Evolutionary conservation across 2,888 invertebrate species (phyloP), one percentile per base, ranked within the genome.

Genomic region (Ormyrus pomaceus): DNA sequence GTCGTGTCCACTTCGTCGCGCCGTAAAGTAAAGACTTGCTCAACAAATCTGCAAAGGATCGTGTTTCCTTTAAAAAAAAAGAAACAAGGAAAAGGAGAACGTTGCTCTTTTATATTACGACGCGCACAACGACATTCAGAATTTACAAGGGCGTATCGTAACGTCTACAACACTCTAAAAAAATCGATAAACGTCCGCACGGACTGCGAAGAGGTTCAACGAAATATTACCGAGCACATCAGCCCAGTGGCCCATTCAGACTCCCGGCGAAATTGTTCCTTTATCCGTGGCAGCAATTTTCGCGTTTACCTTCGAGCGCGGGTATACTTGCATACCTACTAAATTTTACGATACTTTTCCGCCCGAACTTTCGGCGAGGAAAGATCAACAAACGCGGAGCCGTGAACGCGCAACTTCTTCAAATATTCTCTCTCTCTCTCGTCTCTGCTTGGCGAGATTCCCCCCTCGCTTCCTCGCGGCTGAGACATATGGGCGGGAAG

Each of bases 281-380:
- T 53, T 81, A 74, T 75, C 71, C 66, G 65, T 72, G 76, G 72
- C 76, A 79, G 81, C 66, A 53, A 76, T 79, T 75, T 75, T 78
- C 74, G 34, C 71, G 56, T 71, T 77, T 77, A 69, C 62, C 59
- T n/a, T 68, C 59, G 19, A 62, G 58, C 51, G 58, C 19, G 8
- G 59, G 51, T 69, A 51, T 69, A 53, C 9, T 50, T 59, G 58
- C 59, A 59, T 55, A 62, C 51, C 56, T 62, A 72, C 34, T 34
- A 68, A 80, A 77, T 73, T 73, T 77, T 53, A 75, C 61, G 53
- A 77, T 64, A 69, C 34, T 71, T 66, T 68, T 45, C 61, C 34
- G 34, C 0, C 66, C 71, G 10, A 61, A 61, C 50, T 61, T 62
- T 19, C 9, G 55, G 19, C 59, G 65, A 13, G 55, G 59, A 66